A percentile compares a stretch with the other conserved stretches of the same genome.
phyloP scores from a whole-genome alignment of 2,888 invertebrate species.

The Parnassius smintheus region DNA sequence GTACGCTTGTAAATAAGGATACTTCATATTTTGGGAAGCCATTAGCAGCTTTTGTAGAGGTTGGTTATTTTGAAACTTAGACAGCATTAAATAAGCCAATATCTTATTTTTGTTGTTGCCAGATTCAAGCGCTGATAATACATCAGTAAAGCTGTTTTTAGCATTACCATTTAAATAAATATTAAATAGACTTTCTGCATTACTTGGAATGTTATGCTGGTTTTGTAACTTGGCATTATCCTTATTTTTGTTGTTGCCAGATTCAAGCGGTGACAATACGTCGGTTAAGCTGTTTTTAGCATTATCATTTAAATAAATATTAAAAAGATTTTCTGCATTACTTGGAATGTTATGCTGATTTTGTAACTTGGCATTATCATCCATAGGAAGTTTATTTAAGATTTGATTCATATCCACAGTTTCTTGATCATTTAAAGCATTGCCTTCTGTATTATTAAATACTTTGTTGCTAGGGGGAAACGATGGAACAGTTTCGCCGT shows the following conservation, averaged over 20 bases:
- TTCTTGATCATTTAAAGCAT: too few species aligned
- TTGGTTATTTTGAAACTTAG: constrained; percentile 1
- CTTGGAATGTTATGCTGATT: background rate
- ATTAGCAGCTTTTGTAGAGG: background rate
- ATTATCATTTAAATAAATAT: constrained; percentile 3
- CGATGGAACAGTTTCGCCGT: constrained; percentile 4
- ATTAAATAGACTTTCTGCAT: background rate
- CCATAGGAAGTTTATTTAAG: background rate
- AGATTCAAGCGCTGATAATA: constrained; percentile 7
- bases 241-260: too few species aligned
- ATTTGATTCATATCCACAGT: background rate
- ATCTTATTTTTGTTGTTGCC: background rate
- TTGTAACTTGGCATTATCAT: background rate
- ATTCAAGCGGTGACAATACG: too few species aligned
- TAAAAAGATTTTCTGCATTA: background rate
- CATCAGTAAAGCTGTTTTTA: background rate
- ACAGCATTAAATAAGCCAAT: background rate
- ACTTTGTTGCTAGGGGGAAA: background rate
- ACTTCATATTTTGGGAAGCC: background rate
- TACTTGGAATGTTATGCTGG: background rate
- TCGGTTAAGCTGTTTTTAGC: background rate
- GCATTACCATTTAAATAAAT: constrained; percentile 1
- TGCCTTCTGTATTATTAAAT: background rate
- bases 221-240: background rate
- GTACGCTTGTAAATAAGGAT: background rate